Evolutionary conservation across 2,113 vertebrate species (phyloP), one percentile per base, ranked within the genome.

Genomic region (Eptesicus fuscus): DNA sequence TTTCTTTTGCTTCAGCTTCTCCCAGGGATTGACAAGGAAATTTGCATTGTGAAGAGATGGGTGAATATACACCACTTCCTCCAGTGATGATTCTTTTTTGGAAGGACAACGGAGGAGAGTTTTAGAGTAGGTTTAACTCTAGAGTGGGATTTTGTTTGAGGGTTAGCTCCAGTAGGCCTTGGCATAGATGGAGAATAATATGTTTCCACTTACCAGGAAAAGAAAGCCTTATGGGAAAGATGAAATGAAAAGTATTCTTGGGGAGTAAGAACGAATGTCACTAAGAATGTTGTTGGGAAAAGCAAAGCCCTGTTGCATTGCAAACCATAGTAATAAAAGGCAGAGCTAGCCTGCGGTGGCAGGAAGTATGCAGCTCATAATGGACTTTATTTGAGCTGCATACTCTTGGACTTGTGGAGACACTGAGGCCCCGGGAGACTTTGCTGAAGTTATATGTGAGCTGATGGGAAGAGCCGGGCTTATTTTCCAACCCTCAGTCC

Each of bases 91-190:
- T 35, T 89, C 80, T 76, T 9, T 51, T 76, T 88, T 78, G 85
- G 88, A 95, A 96, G 85, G 96, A 70, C 77, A 93, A 6, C n/a
- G 30, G 86, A 88, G 49, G 49, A 7, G 25, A 85, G 7, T 83
- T 74, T 42, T 28, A 63, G 65, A 25, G 20, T 74, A 44, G 30
- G 10, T 79, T 85, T 69, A 9, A 77, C 88, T 88, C 59, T 11
- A 61, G 23, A 61, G 59, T 83, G 44, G 6, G 35, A 88, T 90
- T 95, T 83, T 83, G 40, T 67, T 92, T 77, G 37, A 49, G 47
- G n/a, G n/a, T 61, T 42, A 71, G 56, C 74, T 85, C 49, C 77
- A 53, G 42, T 44, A 91, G 73, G 37, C 96, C 83, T 79, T 93
- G 79, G 88, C 63, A 22, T 70, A 44, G 23, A 63, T 59, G 40